phyloP scores from a whole-genome alignment of 23 tunicate genomes.

The Ascidia mentula region DNA sequence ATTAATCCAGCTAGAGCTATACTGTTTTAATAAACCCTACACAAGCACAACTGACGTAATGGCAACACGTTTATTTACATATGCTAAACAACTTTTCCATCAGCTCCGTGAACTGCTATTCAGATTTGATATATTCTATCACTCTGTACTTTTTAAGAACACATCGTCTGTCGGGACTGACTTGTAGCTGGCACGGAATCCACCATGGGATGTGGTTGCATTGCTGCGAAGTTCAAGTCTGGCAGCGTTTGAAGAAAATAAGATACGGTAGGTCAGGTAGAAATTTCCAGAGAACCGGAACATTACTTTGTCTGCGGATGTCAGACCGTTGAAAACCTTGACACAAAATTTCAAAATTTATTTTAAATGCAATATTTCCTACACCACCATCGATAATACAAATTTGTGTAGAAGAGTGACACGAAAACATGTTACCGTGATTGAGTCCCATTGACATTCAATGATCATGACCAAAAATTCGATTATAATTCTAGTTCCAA shows the following conservation, averaged over 20 bases:
- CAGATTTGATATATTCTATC: too few species aligned
- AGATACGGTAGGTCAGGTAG: neutral
- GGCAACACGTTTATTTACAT: too few species aligned
- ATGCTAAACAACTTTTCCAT: too few species aligned
- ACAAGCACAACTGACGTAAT: too few species aligned
- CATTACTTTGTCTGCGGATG: neutral
- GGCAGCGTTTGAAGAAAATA: neutral
- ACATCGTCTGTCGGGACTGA: too few species aligned
- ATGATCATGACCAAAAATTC: neutral
- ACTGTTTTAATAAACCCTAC: too few species aligned
- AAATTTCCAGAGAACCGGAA: neutral
- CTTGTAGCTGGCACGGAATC: neutral
- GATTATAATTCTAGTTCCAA: neutral
- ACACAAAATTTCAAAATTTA: neutral
- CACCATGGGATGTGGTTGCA: neutral
- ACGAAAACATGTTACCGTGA: neutral
- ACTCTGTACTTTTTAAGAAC: too few species aligned
- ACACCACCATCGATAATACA: too few species aligned
- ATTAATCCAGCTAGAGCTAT: too few species aligned
- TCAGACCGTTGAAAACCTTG: neutral
- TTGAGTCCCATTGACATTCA: neutral
- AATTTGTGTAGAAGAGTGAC: too few species aligned
- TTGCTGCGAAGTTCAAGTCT: neutral
- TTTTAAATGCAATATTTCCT: neutral
- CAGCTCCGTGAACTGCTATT: too few species aligned